These are phyloP conservation scores for Macropus fuliginosus DNA, from an alignment of 2,797 vertebrate genomes.

Conservation along the genomic window DNA sequence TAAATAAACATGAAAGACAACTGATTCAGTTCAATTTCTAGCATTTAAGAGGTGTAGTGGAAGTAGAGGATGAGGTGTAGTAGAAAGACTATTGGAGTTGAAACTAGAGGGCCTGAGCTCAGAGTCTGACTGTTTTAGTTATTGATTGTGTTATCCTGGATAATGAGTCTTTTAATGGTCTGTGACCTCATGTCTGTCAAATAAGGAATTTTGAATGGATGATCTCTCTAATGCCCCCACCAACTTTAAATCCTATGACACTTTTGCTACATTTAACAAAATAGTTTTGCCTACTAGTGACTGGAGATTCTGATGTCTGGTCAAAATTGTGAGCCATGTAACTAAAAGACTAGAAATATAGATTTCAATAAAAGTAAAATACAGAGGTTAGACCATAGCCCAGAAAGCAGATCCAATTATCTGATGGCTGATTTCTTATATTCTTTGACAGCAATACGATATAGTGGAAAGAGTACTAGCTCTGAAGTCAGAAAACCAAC, in stretches of 20 bases:
- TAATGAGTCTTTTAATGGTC: neutral
- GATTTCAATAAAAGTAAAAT: neutral
- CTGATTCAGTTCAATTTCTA: neutral
- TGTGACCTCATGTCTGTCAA: neutral
- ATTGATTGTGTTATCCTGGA: neutral
- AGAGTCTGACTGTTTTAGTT: neutral
- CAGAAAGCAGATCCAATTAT: neutral
- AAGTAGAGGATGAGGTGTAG: neutral
- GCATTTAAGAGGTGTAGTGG: neutral
- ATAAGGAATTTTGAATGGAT: conserved; percentile 24
- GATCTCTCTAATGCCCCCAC: neutral
- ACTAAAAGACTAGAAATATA: neutral
- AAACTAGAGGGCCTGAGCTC: neutral
- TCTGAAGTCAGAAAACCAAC: neutral
- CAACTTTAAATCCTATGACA: neutral
- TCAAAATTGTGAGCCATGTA: neutral
- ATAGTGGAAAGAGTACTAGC: neutral
- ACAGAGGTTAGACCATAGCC: neutral
- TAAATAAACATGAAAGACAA: neutral
- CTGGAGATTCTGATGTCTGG: neutral
- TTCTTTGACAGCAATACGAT: neutral
- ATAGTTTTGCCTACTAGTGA: neutral
- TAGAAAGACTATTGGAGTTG: neutral
- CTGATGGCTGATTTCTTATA: neutral
- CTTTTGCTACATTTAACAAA: neutral